Percentiles rank a stretch among this genome's conserved stretches.
Evolutionary conservation across 2,888 invertebrate genomes (phyloP).

Genomic region (Tineola bisselliella): DNA sequence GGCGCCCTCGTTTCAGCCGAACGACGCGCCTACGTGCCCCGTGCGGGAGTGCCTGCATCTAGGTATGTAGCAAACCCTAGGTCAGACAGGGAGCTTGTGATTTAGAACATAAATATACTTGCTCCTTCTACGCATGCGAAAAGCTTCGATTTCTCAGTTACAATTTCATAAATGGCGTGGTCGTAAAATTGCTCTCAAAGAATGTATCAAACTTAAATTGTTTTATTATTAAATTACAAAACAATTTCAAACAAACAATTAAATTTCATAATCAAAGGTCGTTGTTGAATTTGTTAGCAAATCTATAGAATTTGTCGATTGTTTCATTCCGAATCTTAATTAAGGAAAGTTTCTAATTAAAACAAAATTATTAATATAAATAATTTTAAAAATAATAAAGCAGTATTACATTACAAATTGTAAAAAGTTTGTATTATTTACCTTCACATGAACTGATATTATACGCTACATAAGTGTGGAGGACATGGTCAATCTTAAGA

Average conservation of each 20-base stretch:
- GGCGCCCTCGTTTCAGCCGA: constrained; percentile 58
- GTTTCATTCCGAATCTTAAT: neutral
- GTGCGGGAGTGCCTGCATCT: constrained; percentile 17
- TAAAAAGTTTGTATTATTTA: too few species aligned
- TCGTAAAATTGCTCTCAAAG: too few species aligned
- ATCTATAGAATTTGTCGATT: neutral
- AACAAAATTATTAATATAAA: neutral
- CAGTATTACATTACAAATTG: neutral
- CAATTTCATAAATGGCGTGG: too few species aligned
- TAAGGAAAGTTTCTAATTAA: neutral
- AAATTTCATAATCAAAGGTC: neutral
- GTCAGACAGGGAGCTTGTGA: neutral
- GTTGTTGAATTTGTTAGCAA: neutral
- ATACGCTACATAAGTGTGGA: too few species aligned
- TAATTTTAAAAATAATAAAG: neutral
- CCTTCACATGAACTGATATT: too few species aligned
- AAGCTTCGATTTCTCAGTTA: too few species aligned
- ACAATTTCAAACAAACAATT: neutral
- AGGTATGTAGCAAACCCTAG: constrained; percentile 4
- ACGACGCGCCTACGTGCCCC: constrained; percentile 39
- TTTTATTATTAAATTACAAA: neutral
- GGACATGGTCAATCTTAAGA: too few species aligned
- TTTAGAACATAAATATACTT: neutral
- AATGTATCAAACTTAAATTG: neutral
- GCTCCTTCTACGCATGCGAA: too few species aligned